phyloP scores from a whole-genome alignment of 2,797 vertebrate genomes.

The Streptopelia turtur region DNA sequence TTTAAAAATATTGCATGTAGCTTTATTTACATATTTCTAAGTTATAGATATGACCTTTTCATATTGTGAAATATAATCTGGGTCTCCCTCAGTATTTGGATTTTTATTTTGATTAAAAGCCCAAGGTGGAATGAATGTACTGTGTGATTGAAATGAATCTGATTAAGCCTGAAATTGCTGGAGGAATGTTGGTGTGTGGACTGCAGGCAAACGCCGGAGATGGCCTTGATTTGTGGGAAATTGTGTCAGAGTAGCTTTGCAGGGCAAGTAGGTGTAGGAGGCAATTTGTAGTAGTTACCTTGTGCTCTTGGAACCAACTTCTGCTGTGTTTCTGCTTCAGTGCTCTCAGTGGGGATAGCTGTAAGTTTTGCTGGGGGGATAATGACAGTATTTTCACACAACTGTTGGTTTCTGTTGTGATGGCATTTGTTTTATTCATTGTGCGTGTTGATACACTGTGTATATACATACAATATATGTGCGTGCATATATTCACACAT shows the following conservation, averaged over 20 bases:
- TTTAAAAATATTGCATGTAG: background rate
- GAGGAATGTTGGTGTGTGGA: fast-evolving
- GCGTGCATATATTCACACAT: background rate
- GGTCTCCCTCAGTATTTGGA: background rate
- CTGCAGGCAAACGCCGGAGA: background rate
- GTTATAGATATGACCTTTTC: background rate
- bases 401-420: background rate
- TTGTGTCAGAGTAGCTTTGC: background rate
- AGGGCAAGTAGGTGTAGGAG: background rate
- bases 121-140: background rate
- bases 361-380: background rate
- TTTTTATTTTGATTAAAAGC: constrained; percentile 5
- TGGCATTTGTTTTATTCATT: background rate
- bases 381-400: background rate
- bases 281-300: background rate
- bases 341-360: background rate
- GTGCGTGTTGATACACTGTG: fast-evolving
- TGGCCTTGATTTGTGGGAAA: background rate
- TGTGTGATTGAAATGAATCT: constrained; percentile 5
- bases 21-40: background rate
- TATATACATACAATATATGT: fast-evolving
- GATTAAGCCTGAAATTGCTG: constrained; percentile 14
- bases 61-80: background rate
- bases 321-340: background rate
- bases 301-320: background rate